Percentiles rank a stretch among this genome's conserved stretches.
These are phyloP conservation scores for Drosophila repletoides DNA, from an alignment of 1,140 invertebrate genomes.

Conservation along the genomic window DNA sequence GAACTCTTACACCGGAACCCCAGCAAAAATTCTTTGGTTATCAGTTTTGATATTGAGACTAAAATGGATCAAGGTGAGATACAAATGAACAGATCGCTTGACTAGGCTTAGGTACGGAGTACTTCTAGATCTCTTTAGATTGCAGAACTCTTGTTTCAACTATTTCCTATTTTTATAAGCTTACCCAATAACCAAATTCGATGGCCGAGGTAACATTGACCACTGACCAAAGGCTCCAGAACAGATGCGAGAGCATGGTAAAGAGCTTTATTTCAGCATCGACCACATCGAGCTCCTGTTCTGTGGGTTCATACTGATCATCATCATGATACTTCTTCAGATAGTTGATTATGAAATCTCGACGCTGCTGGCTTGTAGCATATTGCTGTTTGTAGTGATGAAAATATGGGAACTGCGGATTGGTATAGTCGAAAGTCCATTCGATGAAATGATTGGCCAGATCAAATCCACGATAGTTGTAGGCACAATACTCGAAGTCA, in stretches of 20 bases:
- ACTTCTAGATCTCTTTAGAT: not conserved
- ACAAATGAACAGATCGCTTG: no score
- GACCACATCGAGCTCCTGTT: constrained; percentile 55
- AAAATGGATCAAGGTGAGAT: no score
- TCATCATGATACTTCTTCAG: constrained; percentile 62
- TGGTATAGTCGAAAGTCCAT: constrained; percentile 96
- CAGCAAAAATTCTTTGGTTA: no score
- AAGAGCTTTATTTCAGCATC: constrained; percentile 90
- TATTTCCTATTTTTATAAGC: constrained; percentile 55
- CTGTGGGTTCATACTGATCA: constrained; percentile 57
- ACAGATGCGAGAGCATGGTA: constrained; percentile 93
- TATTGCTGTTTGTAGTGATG: constrained; percentile 86
- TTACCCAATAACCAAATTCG: constrained; percentile 97
- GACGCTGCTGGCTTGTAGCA: constrained; percentile 90
- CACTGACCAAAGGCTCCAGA: constrained; percentile 96
- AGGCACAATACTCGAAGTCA: constrained; percentile 97
- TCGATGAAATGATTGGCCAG: constrained; percentile 98
- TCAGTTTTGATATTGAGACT: no score
- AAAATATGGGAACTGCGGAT: constrained; percentile 90
- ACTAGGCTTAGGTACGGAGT: no score
- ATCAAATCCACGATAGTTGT: constrained; percentile 97
- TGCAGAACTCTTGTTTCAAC: not conserved
- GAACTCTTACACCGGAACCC: no score
- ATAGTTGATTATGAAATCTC: constrained; percentile 69
- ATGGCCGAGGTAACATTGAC: constrained; percentile 94